Evolutionary conservation across 2,113 vertebrate genomes (phyloP).

Genomic region (Dromas ardeola): DNA sequence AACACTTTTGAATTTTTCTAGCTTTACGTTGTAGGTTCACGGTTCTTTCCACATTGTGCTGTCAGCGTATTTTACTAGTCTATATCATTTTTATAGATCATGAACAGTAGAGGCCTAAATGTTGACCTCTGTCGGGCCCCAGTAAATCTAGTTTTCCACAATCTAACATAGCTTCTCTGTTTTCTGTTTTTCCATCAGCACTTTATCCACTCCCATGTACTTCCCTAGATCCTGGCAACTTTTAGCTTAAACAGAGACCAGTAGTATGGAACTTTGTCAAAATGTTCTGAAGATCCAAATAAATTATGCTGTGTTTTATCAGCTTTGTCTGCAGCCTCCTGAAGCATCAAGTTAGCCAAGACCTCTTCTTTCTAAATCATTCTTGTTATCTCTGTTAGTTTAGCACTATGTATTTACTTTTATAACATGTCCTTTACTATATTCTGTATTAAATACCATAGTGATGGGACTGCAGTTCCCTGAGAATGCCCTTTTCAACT

Average conservation of each 20-base stretch:
- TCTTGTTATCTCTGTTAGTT: conserved; percentile 72
- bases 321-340: conserved; percentile 68
- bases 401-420: conserved; percentile 68
- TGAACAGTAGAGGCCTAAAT: conserved; percentile 68
- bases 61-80: conserved; percentile 69
- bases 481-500: conserved; percentile 71
- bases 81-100: conserved; percentile 75
- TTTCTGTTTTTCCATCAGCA: conserved; percentile 61
- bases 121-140: conserved; percentile 65
- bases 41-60: conserved; percentile 51
- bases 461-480: conserved; percentile 37
- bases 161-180: conserved; percentile 59
- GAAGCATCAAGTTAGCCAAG: conserved; percentile 67
- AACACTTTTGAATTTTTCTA: conserved; percentile 44
- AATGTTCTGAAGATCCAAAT: conserved; percentile 69
- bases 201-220: conserved; percentile 64
- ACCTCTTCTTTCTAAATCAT: conserved; percentile 72
- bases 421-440: conserved; percentile 52
- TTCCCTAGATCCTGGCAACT: conserved; percentile 56
- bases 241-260: conserved; percentile 66
- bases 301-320: conserved; percentile 71
- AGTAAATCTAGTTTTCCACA: conserved; percentile 70
- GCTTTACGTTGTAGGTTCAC: conserved; percentile 45
- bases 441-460: conserved; percentile 60
- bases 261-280: conserved; percentile 72